A percentile compares a stretch with the other conserved stretches of the same genome.
Evolutionary conservation across 1,140 invertebrate species (phyloP).

Genomic region (Cepaea nemoralis): DNA sequence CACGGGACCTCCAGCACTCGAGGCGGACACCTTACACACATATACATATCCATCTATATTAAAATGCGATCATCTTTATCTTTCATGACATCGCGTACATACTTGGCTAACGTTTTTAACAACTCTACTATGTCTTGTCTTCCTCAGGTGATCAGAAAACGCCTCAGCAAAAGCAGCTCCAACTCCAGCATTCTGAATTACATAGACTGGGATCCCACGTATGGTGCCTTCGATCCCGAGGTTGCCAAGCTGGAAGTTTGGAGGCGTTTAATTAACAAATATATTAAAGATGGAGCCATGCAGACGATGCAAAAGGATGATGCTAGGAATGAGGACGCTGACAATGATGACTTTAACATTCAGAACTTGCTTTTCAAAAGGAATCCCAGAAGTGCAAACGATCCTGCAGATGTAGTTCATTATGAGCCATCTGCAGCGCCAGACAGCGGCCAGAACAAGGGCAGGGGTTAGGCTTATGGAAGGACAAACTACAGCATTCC

Average conservation of each 20-base stretch:
- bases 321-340: neutral
- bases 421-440: neutral
- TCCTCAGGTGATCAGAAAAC: neutral
- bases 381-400: neutral
- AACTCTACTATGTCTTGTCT: no score
- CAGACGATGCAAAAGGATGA: neutral
- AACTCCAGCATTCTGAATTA: neutral
- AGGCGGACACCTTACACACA: no score
- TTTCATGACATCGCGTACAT: no score
- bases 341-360: neutral
- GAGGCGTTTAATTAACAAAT: neutral
- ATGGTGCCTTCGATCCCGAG: neutral
- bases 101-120: no score
- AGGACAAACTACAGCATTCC: neutral
- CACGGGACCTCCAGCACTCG: no score
- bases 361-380: neutral
- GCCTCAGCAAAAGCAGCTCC: neutral
- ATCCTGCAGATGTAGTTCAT: neutral
- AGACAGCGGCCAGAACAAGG: neutral
- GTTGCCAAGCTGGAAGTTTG: neutral
- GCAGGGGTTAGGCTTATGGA: neutral
- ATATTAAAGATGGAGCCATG: neutral
- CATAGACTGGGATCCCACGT: neutral
- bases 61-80: no score
- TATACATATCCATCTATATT: no score